Conservation (phyloP, 2,888 invertebrate genomes). For the Chrysina gloriosa region DNA sequence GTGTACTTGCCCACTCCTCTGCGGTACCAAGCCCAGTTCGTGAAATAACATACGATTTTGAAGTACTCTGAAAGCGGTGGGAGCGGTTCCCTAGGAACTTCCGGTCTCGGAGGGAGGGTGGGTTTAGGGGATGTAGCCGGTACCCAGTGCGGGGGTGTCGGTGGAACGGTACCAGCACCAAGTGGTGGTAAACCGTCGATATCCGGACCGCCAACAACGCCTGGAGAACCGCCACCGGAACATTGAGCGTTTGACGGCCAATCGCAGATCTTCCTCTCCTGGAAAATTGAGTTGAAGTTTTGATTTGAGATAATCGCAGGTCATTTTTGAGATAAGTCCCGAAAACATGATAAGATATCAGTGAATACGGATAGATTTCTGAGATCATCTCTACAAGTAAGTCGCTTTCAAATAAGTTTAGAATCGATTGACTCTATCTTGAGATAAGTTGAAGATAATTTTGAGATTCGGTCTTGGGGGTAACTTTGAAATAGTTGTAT, state of each 20-base stretch:
- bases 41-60: constrained; percentile 91
- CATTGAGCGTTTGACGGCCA: constrained; percentile 79
- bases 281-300: constrained; percentile 9
- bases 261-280: constrained; percentile 76
- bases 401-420: too few species aligned
- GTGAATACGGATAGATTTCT: too few species aligned
- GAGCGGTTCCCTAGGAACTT: constrained; percentile 64
- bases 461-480: too few species aligned
- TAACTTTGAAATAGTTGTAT: too few species aligned
- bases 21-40: constrained; percentile 95
- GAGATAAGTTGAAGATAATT: too few species aligned
- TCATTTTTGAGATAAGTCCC: too few species aligned
- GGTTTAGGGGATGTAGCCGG: constrained; percentile 50
- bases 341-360: too few species aligned
- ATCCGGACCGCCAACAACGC: constrained; percentile 36
- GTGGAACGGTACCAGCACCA: constrained; percentile 29
- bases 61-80: constrained; percentile 74
- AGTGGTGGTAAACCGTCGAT: constrained; percentile 41
- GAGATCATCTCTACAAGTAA: too few species aligned
- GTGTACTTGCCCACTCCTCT: constrained; percentile 84
- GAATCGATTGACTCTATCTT: too few species aligned
- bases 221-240: constrained; percentile 47
- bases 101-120: constrained; percentile 58
- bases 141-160: constrained; percentile 37
- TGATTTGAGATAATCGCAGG: too few species aligned